Evolutionary conservation across 2,113 vertebrate species (phyloP).

Genomic region (Salvelinus fontinalis): DNA sequence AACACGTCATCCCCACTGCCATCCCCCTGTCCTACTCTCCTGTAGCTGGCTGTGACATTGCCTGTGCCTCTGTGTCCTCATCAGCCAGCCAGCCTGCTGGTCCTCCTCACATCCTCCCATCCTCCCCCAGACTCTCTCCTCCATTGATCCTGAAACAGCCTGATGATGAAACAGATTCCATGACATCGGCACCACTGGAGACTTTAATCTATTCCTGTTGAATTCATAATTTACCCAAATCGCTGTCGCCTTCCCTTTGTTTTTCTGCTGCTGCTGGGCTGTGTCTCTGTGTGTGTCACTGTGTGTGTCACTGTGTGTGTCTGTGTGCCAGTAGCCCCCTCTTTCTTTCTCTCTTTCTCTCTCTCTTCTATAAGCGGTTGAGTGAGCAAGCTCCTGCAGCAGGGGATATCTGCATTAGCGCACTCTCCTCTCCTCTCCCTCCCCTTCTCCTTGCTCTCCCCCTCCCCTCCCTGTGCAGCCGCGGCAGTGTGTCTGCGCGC

Average conservation of each 20-base stretch:
- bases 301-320: conserved; percentile 16
- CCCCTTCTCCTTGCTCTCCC: conserved; percentile 41
- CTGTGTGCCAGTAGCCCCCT: conserved; percentile 18
- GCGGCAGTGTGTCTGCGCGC: conserved; percentile 61
- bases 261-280: conserved; percentile 23
- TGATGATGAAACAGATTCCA: conserved; percentile 9
- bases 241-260: conserved; percentile 58
- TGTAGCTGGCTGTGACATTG: conserved; percentile 25
- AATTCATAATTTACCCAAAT: neutral
- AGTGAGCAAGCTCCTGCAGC: conserved; percentile 75
- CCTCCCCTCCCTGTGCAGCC: conserved; percentile 68
- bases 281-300: conserved; percentile 19
- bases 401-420: conserved; percentile 75
- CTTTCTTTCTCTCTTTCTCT: no score
- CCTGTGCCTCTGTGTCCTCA: conserved; percentile 24
- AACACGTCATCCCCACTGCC: neutral
- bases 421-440: conserved; percentile 66
- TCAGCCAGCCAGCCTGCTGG: conserved; percentile 45
- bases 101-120: conserved; percentile 32
- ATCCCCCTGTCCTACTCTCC: neutral
- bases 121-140: conserved; percentile 15
- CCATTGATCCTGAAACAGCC: conserved; percentile 36
- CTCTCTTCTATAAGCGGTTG: conserved; percentile 9
- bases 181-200: neutral
- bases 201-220: neutral